Base-by-base conservation (phyloP, 2,113 vertebrate genomes). In the Rhinopomastus cyanomelas region DNA sequence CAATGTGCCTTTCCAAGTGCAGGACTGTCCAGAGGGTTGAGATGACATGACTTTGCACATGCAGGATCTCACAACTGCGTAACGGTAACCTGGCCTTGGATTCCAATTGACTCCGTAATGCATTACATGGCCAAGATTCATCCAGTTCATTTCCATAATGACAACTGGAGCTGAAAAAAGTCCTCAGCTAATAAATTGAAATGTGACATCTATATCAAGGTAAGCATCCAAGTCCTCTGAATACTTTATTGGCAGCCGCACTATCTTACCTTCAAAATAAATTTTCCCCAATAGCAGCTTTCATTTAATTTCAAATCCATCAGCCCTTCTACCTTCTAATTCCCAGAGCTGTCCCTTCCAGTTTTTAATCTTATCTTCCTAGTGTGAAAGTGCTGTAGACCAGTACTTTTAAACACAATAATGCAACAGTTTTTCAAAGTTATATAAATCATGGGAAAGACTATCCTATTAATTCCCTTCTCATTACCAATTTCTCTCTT, bases 361-460 rank as follows among this genome's bases (percentile, higher is more conserved):
- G 78, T 90, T 94, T 94, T 94, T 93, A 95, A 95, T 94, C 93
- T 94, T 94, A 94, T 90, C 94, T 95, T 93, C 67, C 56, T 6
- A 4, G 62, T 49, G 84, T 79, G 81, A 90, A 95, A 94, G 86
- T 87, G 90, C 93, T 91, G 62, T 27, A 84, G 85, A 95, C 88
- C 81, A 93, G 92, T 84, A 92, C 88, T 95, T 95, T 93, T 79
- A 95, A 94, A 90, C 86, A 88, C 83, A 94, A 82, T 84, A 89
- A 53, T 32, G 90, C 90, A 94, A 95, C 90, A 85, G 78, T 62
- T 95, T 94, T 49, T 88, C 88, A 95, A 93, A 95, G 94, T 86
- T 69, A 44, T 85, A 95, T 93, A 93, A 96, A 93, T 90, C 6
- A 16, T 66, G 62, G 71, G 86, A 92, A 65, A 88, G 52, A 93